Conservation (phyloP, 2,888 invertebrate species). For the Cataglyphis rosenhaueri region DNA sequence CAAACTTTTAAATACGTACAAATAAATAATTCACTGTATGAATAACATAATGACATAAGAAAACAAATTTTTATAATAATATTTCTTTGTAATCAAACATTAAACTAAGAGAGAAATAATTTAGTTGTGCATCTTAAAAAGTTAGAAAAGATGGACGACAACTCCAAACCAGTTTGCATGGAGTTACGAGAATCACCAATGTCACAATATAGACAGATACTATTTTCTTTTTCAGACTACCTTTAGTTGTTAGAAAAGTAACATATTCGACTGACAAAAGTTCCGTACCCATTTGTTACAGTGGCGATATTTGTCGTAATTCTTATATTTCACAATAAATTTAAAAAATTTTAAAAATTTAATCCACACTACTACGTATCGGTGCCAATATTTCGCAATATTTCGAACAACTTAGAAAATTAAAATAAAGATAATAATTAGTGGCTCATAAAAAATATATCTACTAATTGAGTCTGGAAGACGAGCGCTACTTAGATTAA, state of each 20-base stretch:
- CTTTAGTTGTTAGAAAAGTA: constrained; percentile 14
- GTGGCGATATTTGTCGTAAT: not conserved
- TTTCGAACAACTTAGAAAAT: not conserved
- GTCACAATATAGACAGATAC: constrained; percentile 9
- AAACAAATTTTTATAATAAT: not conserved
- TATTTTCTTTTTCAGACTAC: not conserved
- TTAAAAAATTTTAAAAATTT: not conserved
- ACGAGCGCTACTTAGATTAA: not conserved
- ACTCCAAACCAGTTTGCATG: not conserved
- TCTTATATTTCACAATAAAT: constrained; percentile 8
- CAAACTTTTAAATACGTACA: not conserved
- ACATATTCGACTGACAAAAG: constrained; percentile 30
- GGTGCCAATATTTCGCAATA: not conserved
- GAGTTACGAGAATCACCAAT: not conserved
- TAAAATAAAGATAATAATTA: not conserved
- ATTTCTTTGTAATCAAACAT: not conserved
- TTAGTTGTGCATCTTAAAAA: not conserved
- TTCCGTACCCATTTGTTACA: constrained; percentile 28
- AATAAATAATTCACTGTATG: not conserved
- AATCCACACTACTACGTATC: not conserved
- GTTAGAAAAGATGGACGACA: not conserved
- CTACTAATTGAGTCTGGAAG: constrained; percentile 7
- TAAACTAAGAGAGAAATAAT: not conserved
- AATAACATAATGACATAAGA: not conserved
- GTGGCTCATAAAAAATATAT: not conserved